Conservation (phyloP, 2,113 vertebrate genomes). For the Ammodytes dubius region DNA sequence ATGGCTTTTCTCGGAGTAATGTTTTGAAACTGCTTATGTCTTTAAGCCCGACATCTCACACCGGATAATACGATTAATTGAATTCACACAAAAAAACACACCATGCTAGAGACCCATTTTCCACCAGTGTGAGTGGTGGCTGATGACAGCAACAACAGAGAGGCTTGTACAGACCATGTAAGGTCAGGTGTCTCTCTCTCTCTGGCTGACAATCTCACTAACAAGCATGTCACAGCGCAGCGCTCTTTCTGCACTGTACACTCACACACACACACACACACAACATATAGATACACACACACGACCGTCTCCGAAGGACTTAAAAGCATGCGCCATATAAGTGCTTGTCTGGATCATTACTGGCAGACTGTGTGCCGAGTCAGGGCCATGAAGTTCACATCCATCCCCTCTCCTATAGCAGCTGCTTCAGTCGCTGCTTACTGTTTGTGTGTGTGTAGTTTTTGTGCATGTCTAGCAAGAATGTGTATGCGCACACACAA, state of each 20-base stretch:
- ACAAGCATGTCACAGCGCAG: conserved; percentile 67
- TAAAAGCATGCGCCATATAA: conserved; percentile 51
- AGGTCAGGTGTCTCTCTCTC: conserved; percentile 69
- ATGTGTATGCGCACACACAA: background rate
- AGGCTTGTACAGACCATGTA: conserved; percentile 70
- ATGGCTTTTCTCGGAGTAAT: background rate
- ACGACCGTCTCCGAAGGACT: conserved; percentile 32
- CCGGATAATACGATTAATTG: background rate
- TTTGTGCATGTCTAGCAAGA: background rate
- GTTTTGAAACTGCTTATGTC: background rate
- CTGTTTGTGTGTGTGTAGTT: background rate
- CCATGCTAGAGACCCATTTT: conserved; percentile 42
- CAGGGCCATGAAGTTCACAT: conserved; percentile 26
- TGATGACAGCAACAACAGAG: conserved; percentile 66
- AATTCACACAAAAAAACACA: background rate
- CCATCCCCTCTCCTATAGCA: conserved; percentile 3
- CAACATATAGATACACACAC: conserved; percentile 20
- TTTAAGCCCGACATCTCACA: background rate
- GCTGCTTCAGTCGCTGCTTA: conserved; percentile 3
- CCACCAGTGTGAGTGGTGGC: conserved; percentile 28
- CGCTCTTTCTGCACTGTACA: conserved; percentile 26
- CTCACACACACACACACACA: conserved; percentile 22
- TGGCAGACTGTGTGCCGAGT: conserved; percentile 18
- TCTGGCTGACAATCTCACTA: conserved; percentile 68
- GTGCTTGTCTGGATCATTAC: conserved; percentile 60